Conservation (phyloP, 2,888 invertebrate genomes). For the Diabrotica balteata region DNA sequence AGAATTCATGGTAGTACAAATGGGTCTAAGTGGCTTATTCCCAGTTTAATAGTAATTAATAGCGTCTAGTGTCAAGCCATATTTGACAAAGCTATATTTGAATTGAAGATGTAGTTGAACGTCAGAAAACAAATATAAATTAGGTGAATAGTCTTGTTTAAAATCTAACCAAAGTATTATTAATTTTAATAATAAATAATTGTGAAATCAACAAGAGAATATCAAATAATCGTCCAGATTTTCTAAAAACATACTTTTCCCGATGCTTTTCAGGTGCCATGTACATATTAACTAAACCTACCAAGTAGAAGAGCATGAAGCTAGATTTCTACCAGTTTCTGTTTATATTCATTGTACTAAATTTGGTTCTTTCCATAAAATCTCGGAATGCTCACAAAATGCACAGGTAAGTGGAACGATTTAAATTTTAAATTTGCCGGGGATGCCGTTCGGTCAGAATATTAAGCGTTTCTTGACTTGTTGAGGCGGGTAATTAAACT, state of each 20-base stretch:
- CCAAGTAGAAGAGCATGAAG: constrained; percentile 31
- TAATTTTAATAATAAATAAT: background rate
- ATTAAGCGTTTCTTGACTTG: background rate
- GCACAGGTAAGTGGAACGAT: constrained; percentile 13
- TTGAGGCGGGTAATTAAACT: background rate
- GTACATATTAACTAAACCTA: background rate
- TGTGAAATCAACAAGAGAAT: constrained; percentile 1
- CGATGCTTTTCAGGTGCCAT: constrained; percentile 16
- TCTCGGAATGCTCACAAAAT: constrained; percentile 26
- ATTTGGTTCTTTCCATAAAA: constrained; percentile 26
- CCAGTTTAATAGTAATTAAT: too few relatives aligned
- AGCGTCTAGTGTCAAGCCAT: too few relatives aligned
- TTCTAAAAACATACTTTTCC: background rate
- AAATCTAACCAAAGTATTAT: too few relatives aligned
- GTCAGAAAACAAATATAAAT: too few relatives aligned
- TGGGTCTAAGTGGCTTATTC: too few relatives aligned
- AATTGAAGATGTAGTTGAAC: too few relatives aligned
- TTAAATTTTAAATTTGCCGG: background rate
- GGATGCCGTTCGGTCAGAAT: background rate
- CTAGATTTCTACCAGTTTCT: constrained; percentile 28
- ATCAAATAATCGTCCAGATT: background rate
- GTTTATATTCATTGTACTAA: constrained; percentile 32
- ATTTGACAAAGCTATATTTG: too few relatives aligned
- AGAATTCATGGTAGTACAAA: too few relatives aligned
- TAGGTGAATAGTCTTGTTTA: too few relatives aligned